Evolutionary conservation across 2,113 vertebrate genomes (phyloP).

Genomic region (Leucopsar rothschildi): DNA sequence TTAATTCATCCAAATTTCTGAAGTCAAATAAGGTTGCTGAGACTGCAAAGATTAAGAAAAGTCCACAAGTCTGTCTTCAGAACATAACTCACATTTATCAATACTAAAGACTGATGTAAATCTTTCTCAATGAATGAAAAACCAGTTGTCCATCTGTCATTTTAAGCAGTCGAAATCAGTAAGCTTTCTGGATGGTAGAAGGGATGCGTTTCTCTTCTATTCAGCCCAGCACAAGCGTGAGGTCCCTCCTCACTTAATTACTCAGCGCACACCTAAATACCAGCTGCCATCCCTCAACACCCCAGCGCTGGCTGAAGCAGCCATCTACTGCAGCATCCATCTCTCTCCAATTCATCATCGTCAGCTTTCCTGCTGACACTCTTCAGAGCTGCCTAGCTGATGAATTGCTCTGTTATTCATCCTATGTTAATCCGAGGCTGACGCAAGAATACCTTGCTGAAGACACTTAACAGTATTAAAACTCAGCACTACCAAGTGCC

Average conservation of each 20-base stretch:
- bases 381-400: conserved; percentile 45
- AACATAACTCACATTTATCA: not conserved
- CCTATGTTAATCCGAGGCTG: conserved; percentile 44
- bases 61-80: not conserved
- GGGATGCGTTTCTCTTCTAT: not conserved
- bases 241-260: conserved; percentile 18
- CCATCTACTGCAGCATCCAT: not conserved
- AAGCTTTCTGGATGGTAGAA: not conserved
- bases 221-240: not conserved
- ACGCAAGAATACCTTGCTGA: conserved; percentile 2
- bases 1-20: not conserved
- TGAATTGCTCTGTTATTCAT: conserved; percentile 62
- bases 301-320: not conserved
- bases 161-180: not conserved
- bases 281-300: not conserved
- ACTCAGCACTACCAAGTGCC: conserved; percentile 22
- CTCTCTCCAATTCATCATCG: conserved; percentile 28
- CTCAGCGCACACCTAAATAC: conserved; percentile 6
- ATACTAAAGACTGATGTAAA: not conserved
- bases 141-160: not conserved
- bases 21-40: not conserved
- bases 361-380: conserved; percentile 59
- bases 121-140: not conserved
- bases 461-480: conserved; percentile 59
- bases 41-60: not conserved